Evolutionary conservation across 2,797 vertebrate species (phyloP).

Genomic region (Apogon talboti): DNA sequence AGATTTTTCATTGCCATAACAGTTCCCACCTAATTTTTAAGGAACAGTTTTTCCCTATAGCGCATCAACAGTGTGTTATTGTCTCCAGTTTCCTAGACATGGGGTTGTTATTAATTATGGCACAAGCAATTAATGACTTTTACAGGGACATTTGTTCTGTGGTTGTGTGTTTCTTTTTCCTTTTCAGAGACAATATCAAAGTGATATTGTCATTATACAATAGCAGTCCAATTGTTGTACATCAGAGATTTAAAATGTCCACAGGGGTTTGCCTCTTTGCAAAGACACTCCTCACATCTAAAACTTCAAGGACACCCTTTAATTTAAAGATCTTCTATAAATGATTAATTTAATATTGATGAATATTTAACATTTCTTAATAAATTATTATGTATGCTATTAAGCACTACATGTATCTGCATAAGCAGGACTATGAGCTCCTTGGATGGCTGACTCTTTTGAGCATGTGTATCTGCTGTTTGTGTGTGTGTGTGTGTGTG

Average conservation of each 20-base stretch:
- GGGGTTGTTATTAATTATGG: conserved; percentile 43
- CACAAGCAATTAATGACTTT: conserved; percentile 50
- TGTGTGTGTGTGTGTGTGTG: conserved; percentile 36
- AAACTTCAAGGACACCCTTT: conserved; percentile 83
- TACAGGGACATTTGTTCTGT: conserved; percentile 51
- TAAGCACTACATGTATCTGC: conserved; percentile 78
- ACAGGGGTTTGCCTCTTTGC: conserved; percentile 69
- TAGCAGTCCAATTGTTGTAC: conserved; percentile 58
- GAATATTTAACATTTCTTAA: conserved; percentile 87
- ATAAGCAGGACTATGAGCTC: conserved; percentile 68
- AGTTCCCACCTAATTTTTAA: neutral
- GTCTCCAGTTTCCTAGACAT: conserved; percentile 25
- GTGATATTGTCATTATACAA: conserved; percentile 67
- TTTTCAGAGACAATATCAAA: conserved; percentile 67
- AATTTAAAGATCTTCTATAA: conserved; percentile 85
- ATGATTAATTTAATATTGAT: conserved; percentile 86
- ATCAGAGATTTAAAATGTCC: conserved; percentile 77
- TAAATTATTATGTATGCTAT: conserved; percentile 85
- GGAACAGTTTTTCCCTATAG: conserved; percentile 2
- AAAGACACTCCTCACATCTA: conserved; percentile 77
- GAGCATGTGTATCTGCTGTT: conserved; percentile 52
- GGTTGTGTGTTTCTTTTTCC: conserved; percentile 42
- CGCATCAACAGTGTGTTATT: conserved; percentile 3
- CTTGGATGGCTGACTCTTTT: conserved; percentile 64
- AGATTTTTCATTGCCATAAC: neutral